Evolutionary conservation across 2,113 vertebrate genomes (phyloP).

Genomic region (Irena cyanogastra): DNA sequence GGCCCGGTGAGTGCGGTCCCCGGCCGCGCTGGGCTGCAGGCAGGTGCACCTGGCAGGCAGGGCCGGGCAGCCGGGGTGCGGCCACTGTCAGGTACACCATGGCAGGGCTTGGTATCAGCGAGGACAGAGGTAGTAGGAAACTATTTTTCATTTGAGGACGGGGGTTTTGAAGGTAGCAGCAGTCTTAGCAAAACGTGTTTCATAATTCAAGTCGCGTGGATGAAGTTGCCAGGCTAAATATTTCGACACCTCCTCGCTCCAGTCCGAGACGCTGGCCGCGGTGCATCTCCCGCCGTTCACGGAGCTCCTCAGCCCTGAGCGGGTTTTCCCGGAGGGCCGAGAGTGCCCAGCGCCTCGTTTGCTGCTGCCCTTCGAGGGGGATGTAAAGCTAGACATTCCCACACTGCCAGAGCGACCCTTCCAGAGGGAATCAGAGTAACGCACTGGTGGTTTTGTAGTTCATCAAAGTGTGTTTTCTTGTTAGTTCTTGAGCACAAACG

Average conservation of each 20-base stretch:
- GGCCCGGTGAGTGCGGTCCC: background rate
- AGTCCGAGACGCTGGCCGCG: background rate
- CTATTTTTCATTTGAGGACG: background rate
- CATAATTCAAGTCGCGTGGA: background rate
- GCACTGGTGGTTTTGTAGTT: background rate
- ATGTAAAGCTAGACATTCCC: background rate
- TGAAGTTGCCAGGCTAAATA: background rate
- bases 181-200: background rate
- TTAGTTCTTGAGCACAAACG: background rate
- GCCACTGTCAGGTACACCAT: rapidly evolving
- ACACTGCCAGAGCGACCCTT: rapidly evolving
- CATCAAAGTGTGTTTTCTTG: rapidly evolving
- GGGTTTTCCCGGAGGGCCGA: background rate
- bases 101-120: rapidly evolving
- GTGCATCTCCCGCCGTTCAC: rapidly evolving
- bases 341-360: background rate
- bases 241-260: background rate
- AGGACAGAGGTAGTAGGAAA: background rate
- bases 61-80: background rate
- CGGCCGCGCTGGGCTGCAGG: background rate
- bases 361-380: background rate
- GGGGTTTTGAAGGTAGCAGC: background rate
- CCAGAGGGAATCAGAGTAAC: background rate
- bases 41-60: background rate
- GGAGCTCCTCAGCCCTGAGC: background rate